Percentiles rank a stretch among this genome's conserved stretches.
Conservation (phyloP, 2,113 vertebrate genomes). For the Podiceps cristatus region DNA sequence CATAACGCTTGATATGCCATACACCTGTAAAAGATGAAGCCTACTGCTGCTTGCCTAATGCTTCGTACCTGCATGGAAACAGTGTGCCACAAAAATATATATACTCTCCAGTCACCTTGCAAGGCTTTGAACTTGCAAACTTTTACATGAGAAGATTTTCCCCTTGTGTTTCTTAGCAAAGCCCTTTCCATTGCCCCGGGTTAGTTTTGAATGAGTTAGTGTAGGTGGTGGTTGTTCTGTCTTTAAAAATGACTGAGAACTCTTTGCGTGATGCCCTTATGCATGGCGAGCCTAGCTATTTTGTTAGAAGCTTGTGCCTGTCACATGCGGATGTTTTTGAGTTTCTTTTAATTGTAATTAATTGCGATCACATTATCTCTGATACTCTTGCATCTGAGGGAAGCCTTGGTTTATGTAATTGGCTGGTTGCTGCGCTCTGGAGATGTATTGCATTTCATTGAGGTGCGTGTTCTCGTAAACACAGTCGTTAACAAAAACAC, state of each 20-base stretch:
- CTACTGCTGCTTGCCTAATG: not conserved
- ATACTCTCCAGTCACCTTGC: not conserved
- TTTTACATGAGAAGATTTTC: not conserved
- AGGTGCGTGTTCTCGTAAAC: not conserved
- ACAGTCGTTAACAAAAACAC: not conserved
- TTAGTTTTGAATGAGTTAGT: not conserved
- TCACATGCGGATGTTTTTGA: not conserved
- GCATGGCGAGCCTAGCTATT: fast-evolving
- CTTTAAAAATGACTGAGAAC: not conserved
- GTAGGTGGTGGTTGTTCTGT: not conserved
- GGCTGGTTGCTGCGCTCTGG: not conserved
- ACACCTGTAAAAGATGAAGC: not conserved
- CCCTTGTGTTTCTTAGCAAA: not conserved
- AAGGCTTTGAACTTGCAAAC: not conserved
- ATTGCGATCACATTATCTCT: not conserved
- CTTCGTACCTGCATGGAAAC: not conserved
- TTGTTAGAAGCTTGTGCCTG: not conserved
- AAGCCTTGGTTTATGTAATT: fast-evolving
- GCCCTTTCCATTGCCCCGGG: not conserved
- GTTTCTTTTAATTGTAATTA: not conserved
- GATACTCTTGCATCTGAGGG: not conserved
- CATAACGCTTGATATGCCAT: fast-evolving
- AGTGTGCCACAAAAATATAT: not conserved
- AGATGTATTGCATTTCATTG: not conserved
- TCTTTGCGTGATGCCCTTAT: not conserved